Conservation (phyloP, 2,888 invertebrate species). For the Leptopterna dolabrata region DNA sequence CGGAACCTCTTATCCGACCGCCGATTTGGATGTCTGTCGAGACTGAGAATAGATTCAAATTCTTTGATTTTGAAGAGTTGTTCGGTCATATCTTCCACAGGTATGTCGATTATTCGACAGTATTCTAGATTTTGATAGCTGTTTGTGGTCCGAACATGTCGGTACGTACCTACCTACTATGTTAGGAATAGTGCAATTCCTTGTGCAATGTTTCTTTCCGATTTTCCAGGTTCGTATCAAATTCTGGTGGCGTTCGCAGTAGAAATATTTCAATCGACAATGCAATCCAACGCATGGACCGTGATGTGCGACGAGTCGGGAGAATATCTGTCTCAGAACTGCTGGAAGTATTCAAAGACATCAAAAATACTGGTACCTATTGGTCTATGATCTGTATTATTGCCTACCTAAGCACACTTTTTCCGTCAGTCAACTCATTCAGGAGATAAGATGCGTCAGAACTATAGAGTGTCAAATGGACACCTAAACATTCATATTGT, state of each 20-base stretch:
- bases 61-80: neutral
- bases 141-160: no score
- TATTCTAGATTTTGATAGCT: no score
- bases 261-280: conserved; percentile 48
- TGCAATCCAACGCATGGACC: conserved; percentile 70
- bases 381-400: neutral
- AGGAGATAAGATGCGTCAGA: no score
- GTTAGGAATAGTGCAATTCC: neutral
- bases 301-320: conserved; percentile 78
- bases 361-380: conserved; percentile 69
- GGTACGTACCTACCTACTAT: neutral
- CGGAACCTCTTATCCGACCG: neutral
- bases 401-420: no score
- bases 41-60: neutral
- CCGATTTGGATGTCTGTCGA: neutral
- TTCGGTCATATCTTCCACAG: neutral
- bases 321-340: conserved; percentile 80
- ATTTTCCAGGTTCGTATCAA: neutral
- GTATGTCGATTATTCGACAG: neutral
- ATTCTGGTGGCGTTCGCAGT: neutral
- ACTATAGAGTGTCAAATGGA: no score
- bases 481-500: neutral
- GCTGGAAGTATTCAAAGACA: conserved; percentile 82
- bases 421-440: no score
- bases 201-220: neutral